A percentile compares a stretch with the other conserved stretches of the same genome.
Conservation (phyloP, 2,113 vertebrate genomes). For the Embiotoca jacksoni region DNA sequence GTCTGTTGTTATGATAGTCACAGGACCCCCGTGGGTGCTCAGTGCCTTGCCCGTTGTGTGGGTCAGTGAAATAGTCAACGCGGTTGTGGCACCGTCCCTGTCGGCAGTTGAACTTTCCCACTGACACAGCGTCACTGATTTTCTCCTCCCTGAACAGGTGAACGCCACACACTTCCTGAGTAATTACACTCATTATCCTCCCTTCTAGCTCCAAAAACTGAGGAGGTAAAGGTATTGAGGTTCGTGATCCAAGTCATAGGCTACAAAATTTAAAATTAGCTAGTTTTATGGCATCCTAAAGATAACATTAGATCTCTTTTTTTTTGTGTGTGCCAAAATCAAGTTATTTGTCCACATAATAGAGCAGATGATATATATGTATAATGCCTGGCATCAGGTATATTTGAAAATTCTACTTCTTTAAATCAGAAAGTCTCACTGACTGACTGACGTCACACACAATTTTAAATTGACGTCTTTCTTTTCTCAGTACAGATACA, state of each 20-base stretch:
- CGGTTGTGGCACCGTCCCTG: constrained; percentile 22
- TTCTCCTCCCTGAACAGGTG: constrained; percentile 40
- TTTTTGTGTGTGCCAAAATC: too few relatives aligned
- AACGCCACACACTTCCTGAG: constrained; percentile 41
- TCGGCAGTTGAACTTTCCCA: constrained; percentile 50
- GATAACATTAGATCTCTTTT: too few relatives aligned
- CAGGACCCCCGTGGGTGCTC: constrained; percentile 20
- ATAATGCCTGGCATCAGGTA: too few relatives aligned
- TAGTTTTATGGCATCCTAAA: not conserved
- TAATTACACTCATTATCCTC: constrained; percentile 66
- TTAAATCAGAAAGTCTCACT: not conserved
- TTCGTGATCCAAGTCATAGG: not conserved
- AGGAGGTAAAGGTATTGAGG: not conserved
- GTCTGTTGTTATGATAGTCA: constrained; percentile 48
- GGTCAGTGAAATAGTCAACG: constrained; percentile 44
- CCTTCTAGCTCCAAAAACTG: not conserved
- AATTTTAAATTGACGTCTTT: not conserved
- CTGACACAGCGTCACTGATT: constrained; percentile 45
- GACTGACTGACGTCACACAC: not conserved
- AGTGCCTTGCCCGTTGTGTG: constrained; percentile 21
- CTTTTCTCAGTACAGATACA: not conserved
- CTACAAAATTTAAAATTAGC: too few relatives aligned
- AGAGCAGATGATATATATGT: too few relatives aligned
- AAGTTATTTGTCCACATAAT: not conserved
- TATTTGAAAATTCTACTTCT: not conserved